A percentile compares a stretch with the other conserved stretches of the same genome.
Conservation (phyloP, 2,797 vertebrate species). For the Tragopan temminckii region DNA sequence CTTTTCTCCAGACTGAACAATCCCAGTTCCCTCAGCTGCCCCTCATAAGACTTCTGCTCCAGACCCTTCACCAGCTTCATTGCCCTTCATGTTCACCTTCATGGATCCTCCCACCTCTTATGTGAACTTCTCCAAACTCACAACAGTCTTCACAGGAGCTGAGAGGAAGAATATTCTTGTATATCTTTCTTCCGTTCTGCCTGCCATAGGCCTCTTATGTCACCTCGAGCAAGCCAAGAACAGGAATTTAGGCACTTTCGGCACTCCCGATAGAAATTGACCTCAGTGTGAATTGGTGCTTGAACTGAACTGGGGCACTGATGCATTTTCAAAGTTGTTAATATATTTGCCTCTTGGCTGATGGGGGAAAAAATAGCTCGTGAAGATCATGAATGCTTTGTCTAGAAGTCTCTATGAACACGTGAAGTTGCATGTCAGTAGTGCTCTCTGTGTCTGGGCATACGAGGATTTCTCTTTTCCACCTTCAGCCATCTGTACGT, state of each 20-base stretch:
- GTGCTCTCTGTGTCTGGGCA: rapidly evolving
- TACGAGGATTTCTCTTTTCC: not conserved
- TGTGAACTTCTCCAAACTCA: not conserved
- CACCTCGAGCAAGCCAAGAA: not conserved
- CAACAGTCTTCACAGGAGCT: not conserved
- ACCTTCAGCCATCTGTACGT: not conserved
- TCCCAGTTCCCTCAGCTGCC: not conserved
- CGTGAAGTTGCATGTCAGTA: rapidly evolving
- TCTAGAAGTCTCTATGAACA: not conserved
- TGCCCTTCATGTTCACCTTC: not conserved
- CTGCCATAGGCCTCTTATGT: not conserved
- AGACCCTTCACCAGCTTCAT: not conserved
- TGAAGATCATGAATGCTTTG: not conserved
- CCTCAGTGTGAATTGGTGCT: not conserved
- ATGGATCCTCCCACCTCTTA: not conserved
- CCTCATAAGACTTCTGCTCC: not conserved
- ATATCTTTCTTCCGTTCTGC: not conserved
- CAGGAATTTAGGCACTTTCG: not conserved
- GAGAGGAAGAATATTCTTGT: not conserved
- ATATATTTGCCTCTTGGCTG: not conserved
- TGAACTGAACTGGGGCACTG: not conserved
- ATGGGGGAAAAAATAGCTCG: not conserved
- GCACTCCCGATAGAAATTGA: not conserved
- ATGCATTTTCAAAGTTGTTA: not conserved
- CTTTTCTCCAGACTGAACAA: not conserved